Evolutionary conservation across 2,113 vertebrate species (phyloP).

Genomic region (Boulengeromyrus knoepffleri): DNA sequence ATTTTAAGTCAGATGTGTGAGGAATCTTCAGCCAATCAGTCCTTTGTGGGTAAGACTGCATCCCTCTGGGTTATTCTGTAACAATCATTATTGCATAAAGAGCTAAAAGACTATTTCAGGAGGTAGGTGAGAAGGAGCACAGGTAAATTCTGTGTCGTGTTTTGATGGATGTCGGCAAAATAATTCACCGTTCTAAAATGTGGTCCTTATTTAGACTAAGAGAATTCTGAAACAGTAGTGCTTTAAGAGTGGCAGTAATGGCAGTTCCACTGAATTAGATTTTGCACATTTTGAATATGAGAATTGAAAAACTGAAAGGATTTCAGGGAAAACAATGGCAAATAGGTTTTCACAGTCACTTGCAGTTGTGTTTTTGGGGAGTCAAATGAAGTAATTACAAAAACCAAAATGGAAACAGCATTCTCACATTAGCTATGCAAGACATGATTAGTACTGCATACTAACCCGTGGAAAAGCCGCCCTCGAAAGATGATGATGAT

Average conservation of each 20-base stretch:
- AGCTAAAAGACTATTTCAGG: too few relatives aligned
- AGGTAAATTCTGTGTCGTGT: background rate
- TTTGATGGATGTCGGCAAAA: background rate
- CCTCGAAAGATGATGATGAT: too few relatives aligned
- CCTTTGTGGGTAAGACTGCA: too few relatives aligned
- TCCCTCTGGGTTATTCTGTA: too few relatives aligned
- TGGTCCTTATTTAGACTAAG: background rate
- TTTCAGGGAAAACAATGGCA: background rate
- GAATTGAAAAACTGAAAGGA: background rate
- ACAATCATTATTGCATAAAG: too few relatives aligned
- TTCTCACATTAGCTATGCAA: background rate
- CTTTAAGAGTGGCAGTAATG: background rate
- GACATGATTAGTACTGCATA: background rate
- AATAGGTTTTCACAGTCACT: background rate
- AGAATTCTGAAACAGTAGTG: background rate
- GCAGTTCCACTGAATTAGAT: background rate
- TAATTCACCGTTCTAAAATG: background rate
- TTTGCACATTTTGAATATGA: background rate
- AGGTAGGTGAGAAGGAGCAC: too few relatives aligned
- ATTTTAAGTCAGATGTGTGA: background rate
- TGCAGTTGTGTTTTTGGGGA: background rate
- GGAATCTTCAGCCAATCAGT: background rate
- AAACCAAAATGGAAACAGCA: background rate
- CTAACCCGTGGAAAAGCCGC: background rate
- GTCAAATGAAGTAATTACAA: background rate